Percentiles rank a stretch among this genome's conserved stretches.
These are phyloP conservation scores for Zaprionus ornatus DNA, from an alignment of 1,140 invertebrate genomes.

Conservation along the genomic window DNA sequence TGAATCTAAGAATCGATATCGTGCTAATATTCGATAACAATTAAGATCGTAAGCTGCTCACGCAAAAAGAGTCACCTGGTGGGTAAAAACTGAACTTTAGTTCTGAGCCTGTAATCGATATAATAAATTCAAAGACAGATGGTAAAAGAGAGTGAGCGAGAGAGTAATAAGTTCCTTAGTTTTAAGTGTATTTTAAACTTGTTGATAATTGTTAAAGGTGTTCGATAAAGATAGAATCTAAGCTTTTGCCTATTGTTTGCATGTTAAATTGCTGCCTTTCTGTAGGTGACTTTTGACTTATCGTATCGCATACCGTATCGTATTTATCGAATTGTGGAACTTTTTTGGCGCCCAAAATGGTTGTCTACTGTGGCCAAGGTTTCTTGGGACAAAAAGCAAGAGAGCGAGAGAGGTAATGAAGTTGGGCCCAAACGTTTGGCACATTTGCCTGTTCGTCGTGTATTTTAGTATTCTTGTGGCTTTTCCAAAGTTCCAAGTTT, in stretches of 20 bases:
- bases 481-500: constrained; percentile 18
- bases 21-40: background rate
- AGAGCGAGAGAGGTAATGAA: background rate
- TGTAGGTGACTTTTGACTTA: no score
- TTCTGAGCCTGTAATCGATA: no score
- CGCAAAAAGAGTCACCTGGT: background rate
- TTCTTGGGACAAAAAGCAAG: background rate
- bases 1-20: background rate
- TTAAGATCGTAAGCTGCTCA: background rate
- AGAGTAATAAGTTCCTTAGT: no score
- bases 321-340: background rate
- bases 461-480: constrained; percentile 1
- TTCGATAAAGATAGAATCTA: background rate
- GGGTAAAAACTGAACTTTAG: no score
- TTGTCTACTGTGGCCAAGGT: background rate
- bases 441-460: constrained; percentile 1
- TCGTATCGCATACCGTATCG: background rate
- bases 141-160: no score
- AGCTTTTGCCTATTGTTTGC: no score
- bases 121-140: no score
- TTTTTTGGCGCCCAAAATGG: background rate
- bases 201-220: background rate
- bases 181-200: background rate
- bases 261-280: no score
- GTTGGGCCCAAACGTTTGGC: constrained; percentile 10